Conservation (phyloP, 1,140 invertebrate genomes). For the Drosophila nasuta region DNA sequence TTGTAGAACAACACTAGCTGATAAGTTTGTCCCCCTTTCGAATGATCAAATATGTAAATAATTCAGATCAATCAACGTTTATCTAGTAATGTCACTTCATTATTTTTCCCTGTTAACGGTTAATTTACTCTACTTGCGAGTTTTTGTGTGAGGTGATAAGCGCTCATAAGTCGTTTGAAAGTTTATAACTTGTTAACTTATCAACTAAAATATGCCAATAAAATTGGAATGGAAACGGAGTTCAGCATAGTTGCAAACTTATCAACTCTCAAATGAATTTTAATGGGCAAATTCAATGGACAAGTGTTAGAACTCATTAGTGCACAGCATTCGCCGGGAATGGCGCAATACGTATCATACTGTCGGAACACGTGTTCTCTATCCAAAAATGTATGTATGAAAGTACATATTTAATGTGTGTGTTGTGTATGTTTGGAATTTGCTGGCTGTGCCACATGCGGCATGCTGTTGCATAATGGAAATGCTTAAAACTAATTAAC, state of each 20-base stretch:
- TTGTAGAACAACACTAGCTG: too few relatives aligned
- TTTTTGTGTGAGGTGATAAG: too few relatives aligned
- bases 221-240: background rate
- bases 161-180: too few relatives aligned
- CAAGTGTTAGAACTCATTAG: background rate
- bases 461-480: conserved; percentile 74
- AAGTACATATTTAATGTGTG: too few relatives aligned
- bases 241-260: background rate
- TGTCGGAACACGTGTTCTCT: background rate
- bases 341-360: background rate
- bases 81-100: too few relatives aligned
- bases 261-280: background rate
- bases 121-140: too few relatives aligned
- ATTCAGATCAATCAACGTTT: too few relatives aligned
- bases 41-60: too few relatives aligned
- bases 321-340: background rate
- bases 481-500: conserved; percentile 78
- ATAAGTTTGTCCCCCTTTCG: too few relatives aligned
- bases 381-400: background rate
- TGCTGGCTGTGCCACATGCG: conserved; percentile 19
- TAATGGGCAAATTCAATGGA: background rate
- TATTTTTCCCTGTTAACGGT: too few relatives aligned
- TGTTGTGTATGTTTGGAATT: conserved; percentile 9
- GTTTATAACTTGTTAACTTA: too few relatives aligned
- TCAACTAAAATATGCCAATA: background rate